phyloP scores from a whole-genome alignment of 2,797 vertebrate genomes.

The Diceros bicornis region DNA sequence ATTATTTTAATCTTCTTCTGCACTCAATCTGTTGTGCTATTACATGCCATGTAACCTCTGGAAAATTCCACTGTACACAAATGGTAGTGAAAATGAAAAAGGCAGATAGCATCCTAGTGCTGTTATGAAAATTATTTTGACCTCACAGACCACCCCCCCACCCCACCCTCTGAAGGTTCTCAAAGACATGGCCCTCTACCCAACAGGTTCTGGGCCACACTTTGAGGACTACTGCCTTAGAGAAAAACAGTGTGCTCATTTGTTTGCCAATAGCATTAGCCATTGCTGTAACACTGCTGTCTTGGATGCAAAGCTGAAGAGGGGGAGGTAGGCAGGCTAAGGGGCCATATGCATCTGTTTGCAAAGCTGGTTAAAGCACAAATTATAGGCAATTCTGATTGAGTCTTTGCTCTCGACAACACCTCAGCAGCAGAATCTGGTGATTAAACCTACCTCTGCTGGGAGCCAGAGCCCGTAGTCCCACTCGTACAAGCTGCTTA shows the following conservation, averaged over 20 bases:
- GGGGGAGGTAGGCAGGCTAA: background rate
- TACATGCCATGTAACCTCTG: conserved; percentile 37
- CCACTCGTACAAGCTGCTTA: background rate
- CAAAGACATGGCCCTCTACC: background rate
- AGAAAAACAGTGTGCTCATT: background rate
- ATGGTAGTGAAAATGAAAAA: conserved; percentile 16
- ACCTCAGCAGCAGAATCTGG: background rate
- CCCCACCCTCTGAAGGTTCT: background rate
- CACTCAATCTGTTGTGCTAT: conserved; percentile 66
- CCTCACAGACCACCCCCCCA: background rate
- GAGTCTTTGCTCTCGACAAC: background rate
- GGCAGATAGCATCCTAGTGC: background rate
- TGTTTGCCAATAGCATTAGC: background rate
- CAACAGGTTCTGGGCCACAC: background rate
- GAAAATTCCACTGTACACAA: conserved; percentile 49
- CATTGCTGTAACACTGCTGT: background rate
- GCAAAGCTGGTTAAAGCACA: background rate
- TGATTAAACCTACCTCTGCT: background rate
- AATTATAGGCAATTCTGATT: background rate
- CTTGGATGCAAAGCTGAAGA: background rate
- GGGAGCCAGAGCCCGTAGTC: background rate
- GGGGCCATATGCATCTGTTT: background rate
- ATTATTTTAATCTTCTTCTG: conserved; percentile 70
- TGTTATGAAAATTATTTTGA: background rate
- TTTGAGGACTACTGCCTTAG: background rate